phyloP scores from a whole-genome alignment of 2,888 invertebrate genomes.

The Theristus sp. region DNA sequence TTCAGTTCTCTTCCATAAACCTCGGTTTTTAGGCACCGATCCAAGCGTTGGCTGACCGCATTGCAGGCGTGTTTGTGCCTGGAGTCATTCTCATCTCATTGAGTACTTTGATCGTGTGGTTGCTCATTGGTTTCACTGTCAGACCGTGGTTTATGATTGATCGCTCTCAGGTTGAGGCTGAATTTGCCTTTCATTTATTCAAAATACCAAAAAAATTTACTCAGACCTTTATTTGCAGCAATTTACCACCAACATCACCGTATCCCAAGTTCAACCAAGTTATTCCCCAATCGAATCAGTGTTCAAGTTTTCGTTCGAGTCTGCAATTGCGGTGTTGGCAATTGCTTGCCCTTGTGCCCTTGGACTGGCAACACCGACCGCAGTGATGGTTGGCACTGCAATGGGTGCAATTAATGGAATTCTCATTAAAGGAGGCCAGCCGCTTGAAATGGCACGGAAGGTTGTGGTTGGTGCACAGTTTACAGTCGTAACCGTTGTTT shows the following conservation, averaged over 20 bases:
- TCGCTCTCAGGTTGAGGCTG: no score
- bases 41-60: slow-evolving; percentile 84
- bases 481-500: no score
- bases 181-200: no score
- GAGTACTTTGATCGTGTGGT: slow-evolving; percentile 69
- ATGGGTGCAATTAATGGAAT: slow-evolving; percentile 88
- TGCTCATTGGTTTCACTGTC: slow-evolving; percentile 65
- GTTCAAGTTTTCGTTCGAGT: slow-evolving; percentile 80
- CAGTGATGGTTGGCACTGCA: slow-evolving; percentile 86
- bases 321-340: slow-evolving; percentile 87
- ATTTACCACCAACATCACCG: no score
- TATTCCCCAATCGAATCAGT: slow-evolving; percentile 60
- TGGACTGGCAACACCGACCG: slow-evolving; percentile 89
- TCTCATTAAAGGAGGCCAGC: slow-evolving; percentile 90
- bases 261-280: no score
- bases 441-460: slow-evolving; percentile 89
- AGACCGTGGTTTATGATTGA: no score
- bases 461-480: slow-evolving; percentile 33
- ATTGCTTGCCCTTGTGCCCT: slow-evolving; percentile 97
- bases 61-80: slow-evolving; percentile 94
- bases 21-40: slow-evolving; percentile 56
- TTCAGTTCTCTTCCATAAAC: no score
- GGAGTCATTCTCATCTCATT: slow-evolving; percentile 64
- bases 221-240: no score
- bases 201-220: no score